Base-by-base conservation (phyloP, 2,888 invertebrate genomes). In the Orchesellides sinensis region DNA sequence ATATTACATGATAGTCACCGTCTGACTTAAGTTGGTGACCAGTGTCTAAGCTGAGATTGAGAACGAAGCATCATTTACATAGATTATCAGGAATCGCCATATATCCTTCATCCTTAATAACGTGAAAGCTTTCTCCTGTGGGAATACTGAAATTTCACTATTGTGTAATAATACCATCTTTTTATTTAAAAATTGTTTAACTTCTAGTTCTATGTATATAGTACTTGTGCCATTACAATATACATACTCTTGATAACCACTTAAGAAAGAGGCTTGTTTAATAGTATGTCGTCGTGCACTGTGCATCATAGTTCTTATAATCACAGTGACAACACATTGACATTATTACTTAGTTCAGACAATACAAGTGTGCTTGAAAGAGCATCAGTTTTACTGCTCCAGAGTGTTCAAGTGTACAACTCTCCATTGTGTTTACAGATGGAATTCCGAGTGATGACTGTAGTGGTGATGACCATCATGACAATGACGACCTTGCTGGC, bases 381-480 rank as follows among this genome's bases (percentile, higher is more conserved):
- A 25, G 21, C 19, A 17, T 32, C 1, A 2, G 32, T 32, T 17
- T 19, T 61, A 54, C 4, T 32, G 10, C 21, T 1, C 54, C n/a
- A n/a, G n/a, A n/a, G n/a, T n/a, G n/a, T n/a, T n/a, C n/a, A n/a
- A 54, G 54, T 54, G 29, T n/a, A 54, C 10, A 17, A 63, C 49
- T 52, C 52, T 73, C 59, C 73, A 27, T 59, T 81, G 68, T 74
- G 49, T 59, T 59, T 73, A 45, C 81, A 81, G 81, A 81, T 81
- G 81, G 81, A 81, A 81, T 29, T 81, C 61, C 66, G 81, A 73
- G 54, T 74, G 17, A 21, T 74, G 68, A 74, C 81, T 17, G 68
- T 81, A 12, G 73, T 68, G 32, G 17, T 81, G 73, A 73, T 81
- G 81, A 49, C 73, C 47, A 68, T 81, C 8, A 47, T 81, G 81